phyloP scores from a whole-genome alignment of 2,113 vertebrate genomes.

The Labrus mixtus region DNA sequence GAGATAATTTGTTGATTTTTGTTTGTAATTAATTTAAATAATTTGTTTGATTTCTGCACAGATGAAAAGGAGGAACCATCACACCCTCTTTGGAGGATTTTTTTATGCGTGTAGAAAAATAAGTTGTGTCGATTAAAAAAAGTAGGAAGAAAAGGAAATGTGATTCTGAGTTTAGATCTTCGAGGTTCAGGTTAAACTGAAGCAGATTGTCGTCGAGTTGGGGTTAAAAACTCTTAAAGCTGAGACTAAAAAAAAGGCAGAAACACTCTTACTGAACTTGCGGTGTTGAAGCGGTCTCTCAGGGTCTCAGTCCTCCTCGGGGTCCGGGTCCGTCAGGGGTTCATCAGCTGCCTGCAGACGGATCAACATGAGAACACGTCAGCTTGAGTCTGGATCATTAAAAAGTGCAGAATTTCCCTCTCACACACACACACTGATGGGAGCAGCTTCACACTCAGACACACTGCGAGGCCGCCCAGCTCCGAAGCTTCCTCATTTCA shows the following conservation, averaged over 20 bases:
- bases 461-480: background rate
- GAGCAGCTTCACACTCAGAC: background rate
- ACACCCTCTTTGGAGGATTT: too few relatives aligned
- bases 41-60: too few relatives aligned
- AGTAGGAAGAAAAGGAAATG: background rate
- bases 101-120: too few relatives aligned
- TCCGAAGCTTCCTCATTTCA: constrained; percentile 74
- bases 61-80: too few relatives aligned
- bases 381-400: background rate
- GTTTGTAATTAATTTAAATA: too few relatives aligned
- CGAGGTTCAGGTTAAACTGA: background rate
- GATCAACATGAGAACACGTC: constrained; percentile 27
- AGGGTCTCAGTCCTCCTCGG: background rate
- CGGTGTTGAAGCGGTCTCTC: background rate
- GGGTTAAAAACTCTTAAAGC: background rate
- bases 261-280: constrained; percentile 41
- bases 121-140: background rate
- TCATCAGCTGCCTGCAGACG: constrained; percentile 5
- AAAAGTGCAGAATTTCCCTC: background rate
- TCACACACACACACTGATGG: constrained; percentile 5
- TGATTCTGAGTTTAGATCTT: background rate
- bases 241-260: background rate
- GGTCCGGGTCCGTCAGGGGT: background rate
- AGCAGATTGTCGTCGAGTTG: too few relatives aligned
- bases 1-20: too few relatives aligned